These are phyloP conservation scores for Melanostigma gelatinosum DNA, from an alignment of 2,113 vertebrate genomes.

Conservation along the genomic window DNA sequence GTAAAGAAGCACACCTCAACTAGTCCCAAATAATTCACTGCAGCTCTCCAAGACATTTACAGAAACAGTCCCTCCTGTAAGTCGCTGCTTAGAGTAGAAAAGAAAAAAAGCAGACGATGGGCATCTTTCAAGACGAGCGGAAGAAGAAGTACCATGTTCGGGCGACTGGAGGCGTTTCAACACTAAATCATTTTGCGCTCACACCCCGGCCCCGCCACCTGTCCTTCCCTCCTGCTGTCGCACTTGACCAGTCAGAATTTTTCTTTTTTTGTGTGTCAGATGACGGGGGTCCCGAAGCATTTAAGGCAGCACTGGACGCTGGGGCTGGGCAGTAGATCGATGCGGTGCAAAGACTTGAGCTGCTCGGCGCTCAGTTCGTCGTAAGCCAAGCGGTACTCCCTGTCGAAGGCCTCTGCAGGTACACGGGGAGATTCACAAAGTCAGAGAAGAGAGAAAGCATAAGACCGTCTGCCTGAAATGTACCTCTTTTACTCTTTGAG, in stretches of 20 bases:
- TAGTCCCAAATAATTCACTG: conserved; percentile 24
- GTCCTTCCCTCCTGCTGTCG: background rate
- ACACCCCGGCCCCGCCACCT: background rate
- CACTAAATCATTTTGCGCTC: conserved; percentile 12
- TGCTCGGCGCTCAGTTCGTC: conserved; percentile 86
- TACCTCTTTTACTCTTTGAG: background rate
- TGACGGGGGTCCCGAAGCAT: conserved; percentile 90
- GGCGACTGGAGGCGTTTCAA: conserved; percentile 30
- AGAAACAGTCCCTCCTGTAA: conserved; percentile 36
- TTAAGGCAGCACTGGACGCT: conserved; percentile 91
- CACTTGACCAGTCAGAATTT: background rate
- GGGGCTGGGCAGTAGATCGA: conserved; percentile 88
- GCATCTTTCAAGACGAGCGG: conserved; percentile 35
- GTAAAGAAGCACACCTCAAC: conserved; percentile 35
- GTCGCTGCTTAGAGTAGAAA: conserved; percentile 20
- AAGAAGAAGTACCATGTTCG: conserved; percentile 68
- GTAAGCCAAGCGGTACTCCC: conserved; percentile 90
- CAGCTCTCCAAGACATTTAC: conserved; percentile 28
- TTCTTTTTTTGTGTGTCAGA: conserved; percentile 77
- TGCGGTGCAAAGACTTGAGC: conserved; percentile 86
- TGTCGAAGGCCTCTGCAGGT: conserved; percentile 93
- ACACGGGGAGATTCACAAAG: background rate
- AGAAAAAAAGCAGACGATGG: conserved; percentile 24
- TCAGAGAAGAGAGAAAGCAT: background rate
- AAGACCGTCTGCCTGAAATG: background rate